Percentiles rank a stretch among this genome's conserved stretches.
These are phyloP conservation scores for Palythoa grandis DNA, from an alignment of 92 coral and sea anemone genomes.

Conservation along the genomic window DNA sequence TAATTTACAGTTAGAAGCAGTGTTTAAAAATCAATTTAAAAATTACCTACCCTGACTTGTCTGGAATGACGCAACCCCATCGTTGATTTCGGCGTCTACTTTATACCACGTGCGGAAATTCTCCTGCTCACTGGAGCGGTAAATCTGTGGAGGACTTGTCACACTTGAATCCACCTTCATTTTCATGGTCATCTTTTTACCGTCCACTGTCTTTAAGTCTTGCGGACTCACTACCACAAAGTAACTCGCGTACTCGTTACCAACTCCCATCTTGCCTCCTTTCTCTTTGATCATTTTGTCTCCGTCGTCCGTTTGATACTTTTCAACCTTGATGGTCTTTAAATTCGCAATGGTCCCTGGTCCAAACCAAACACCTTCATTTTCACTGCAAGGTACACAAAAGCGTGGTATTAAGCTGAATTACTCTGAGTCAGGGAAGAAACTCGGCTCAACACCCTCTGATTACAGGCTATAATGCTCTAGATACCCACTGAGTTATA, in stretches of 20 bases:
- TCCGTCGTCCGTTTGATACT: conserved; percentile 80
- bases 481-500: no score
- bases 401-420: background rate
- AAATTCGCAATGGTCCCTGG: conserved; percentile 67
- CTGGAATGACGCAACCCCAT: conserved; percentile 71
- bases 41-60: conserved; percentile 67
- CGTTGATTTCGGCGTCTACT: conserved; percentile 65
- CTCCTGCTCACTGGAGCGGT: conserved; percentile 71
- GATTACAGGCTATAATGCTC: no score
- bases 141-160: conserved; percentile 75
- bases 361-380: conserved; percentile 76
- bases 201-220: conserved; percentile 59
- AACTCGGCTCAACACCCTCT: no score
- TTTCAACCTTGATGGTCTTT: conserved; percentile 72
- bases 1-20: background rate
- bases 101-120: conserved; percentile 80
- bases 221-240: conserved; percentile 87
- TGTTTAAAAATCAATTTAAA: background rate
- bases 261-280: conserved; percentile 91
- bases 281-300: conserved; percentile 70
- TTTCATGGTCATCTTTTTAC: conserved; percentile 66
- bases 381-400: conserved; percentile 27
- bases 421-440: no score
- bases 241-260: conserved; percentile 90
- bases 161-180: conserved; percentile 73